Percentiles rank a stretch among this genome's conserved stretches.
Conservation (phyloP, 1,140 invertebrate genomes). For the Anastrepha ludens region DNA sequence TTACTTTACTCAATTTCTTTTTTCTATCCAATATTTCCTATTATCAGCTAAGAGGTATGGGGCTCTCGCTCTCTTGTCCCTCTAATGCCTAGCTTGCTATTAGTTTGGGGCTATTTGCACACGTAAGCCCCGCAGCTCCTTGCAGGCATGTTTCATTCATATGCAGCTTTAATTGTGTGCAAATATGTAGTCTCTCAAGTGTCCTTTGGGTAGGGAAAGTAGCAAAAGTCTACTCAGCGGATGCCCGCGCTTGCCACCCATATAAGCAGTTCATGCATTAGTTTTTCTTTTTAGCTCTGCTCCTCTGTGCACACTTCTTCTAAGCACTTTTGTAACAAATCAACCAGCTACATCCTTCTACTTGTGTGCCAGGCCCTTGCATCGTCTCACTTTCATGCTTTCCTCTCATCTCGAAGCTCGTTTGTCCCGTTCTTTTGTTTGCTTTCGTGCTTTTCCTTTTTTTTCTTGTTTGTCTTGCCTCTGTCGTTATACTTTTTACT, state of each 20-base stretch:
- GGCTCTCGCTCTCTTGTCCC: background rate
- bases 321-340: background rate
- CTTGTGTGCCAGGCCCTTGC: background rate
- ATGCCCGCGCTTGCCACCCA: background rate
- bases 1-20: background rate
- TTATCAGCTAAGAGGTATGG: background rate
- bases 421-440: slow-evolving; percentile 14
- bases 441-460: background rate
- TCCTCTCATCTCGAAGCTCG: background rate
- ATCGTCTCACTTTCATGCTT: background rate
- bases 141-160: background rate
- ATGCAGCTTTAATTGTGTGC: slow-evolving; percentile 43
- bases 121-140: background rate
- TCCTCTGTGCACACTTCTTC: background rate
- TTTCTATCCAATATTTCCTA: background rate
- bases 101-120: background rate
- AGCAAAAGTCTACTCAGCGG: background rate
- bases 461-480: background rate
- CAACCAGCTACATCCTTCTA: background rate
- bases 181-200: background rate
- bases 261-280: background rate
- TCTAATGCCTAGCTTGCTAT: too few species aligned
- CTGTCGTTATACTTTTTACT: background rate
- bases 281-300: background rate
- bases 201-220: background rate